Evolutionary conservation across 2,888 invertebrate genomes (phyloP).

Genomic region (Bhutanitis thaidina): DNA sequence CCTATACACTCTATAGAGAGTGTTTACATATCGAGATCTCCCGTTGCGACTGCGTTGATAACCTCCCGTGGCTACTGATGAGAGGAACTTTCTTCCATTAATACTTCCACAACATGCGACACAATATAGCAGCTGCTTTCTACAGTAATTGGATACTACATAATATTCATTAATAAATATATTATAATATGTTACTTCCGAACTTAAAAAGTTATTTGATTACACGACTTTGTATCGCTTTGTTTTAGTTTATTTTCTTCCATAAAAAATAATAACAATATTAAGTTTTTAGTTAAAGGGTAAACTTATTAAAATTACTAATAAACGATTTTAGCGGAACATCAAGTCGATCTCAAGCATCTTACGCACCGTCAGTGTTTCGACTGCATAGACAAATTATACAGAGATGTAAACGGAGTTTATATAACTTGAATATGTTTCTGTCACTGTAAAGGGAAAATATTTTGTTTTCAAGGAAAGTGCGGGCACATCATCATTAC

Average conservation of each 20-base stretch:
- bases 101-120: slow-evolving; percentile 45
- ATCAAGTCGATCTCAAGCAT: no score
- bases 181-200: no score
- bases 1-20: slow-evolving; percentile 7
- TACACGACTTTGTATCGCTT: no score
- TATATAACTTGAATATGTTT: slow-evolving; percentile 57
- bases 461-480: slow-evolving; percentile 72
- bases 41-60: slow-evolving; percentile 29
- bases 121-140: slow-evolving; percentile 22
- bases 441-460: slow-evolving; percentile 69
- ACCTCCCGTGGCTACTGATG: slow-evolving; percentile 47
- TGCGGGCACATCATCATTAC: slow-evolving; percentile 78
- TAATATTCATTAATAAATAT: no score
- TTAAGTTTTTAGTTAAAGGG: no score
- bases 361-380: no score
- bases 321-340: no score
- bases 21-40: slow-evolving; percentile 17
- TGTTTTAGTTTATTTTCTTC: no score
- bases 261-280: no score
- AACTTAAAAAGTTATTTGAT: no score
- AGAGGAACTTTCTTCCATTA: slow-evolving; percentile 58
- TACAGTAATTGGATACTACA: background rate
- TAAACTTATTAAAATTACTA: no score
- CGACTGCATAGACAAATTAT: slow-evolving; percentile 2
- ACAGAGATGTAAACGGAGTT: slow-evolving; percentile 44